Percentiles rank a stretch among this genome's conserved stretches.
phyloP scores from a whole-genome alignment of 2,888 invertebrate genomes.

The Melanchra persicariae region DNA sequence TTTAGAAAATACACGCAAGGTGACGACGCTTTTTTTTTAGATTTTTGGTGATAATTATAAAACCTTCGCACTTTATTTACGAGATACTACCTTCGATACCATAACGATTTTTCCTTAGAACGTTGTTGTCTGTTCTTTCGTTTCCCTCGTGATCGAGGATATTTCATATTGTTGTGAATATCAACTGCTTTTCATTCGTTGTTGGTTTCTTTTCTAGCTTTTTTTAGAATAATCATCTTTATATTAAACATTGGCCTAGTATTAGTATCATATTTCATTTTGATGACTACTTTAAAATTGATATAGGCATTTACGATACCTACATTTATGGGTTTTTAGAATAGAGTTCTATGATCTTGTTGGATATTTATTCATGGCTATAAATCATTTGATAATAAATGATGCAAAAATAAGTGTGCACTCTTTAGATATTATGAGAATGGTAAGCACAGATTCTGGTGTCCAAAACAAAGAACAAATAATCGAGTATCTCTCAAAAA shows the following conservation, averaged over 20 bases:
- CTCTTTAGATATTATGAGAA: not conserved
- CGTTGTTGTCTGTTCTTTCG: too few species aligned
- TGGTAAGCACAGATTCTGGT: slow-evolving; percentile 1
- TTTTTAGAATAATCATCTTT: slow-evolving; percentile 16
- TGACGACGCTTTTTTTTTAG: too few species aligned
- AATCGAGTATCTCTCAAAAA: not conserved
- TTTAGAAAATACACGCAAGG: too few species aligned
- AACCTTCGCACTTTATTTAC: not conserved
- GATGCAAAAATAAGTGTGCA: slow-evolving; percentile 24
- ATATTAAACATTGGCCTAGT: slow-evolving; percentile 19
- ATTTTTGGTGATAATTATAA: too few species aligned
- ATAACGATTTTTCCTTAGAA: too few species aligned
- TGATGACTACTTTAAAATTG: slow-evolving; percentile 41
- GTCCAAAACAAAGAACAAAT: not conserved
- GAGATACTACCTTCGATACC: not conserved
- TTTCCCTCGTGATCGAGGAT: not conserved
- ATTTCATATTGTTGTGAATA: slow-evolving; percentile 1
- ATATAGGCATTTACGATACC: slow-evolving; percentile 43
- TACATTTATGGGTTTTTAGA: slow-evolving; percentile 54
- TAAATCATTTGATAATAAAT: slow-evolving; percentile 41
- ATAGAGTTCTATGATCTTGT: slow-evolving; percentile 39
- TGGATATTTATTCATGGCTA: slow-evolving; percentile 41
- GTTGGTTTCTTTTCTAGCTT: slow-evolving; percentile 12
- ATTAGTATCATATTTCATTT: slow-evolving; percentile 46
- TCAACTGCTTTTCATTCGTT: not conserved